phyloP scores from a whole-genome alignment of 2,888 invertebrate genomes.

The Drosophila parthenogenetica region DNA sequence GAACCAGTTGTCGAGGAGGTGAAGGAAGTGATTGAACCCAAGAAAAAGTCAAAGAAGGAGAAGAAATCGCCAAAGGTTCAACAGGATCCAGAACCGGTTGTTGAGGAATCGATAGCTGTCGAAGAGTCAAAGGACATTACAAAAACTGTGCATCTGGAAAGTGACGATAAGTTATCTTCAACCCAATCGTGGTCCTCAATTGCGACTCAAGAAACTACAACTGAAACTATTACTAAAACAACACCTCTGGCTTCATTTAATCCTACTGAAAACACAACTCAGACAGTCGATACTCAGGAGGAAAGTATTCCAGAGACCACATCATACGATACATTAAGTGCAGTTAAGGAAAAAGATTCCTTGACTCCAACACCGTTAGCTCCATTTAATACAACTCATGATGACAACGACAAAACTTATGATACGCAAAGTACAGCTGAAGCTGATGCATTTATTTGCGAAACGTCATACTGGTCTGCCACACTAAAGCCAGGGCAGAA shows the following conservation, averaged over 20 bases:
- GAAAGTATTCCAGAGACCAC: neutral
- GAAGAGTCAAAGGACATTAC: neutral
- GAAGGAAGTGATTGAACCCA: constrained; percentile 1
- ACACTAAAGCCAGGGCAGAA: constrained; percentile 68
- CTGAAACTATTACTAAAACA: neutral
- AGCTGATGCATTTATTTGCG: constrained; percentile 62
- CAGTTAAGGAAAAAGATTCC: constrained; percentile 1
- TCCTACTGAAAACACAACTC: neutral
- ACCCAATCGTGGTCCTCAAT: constrained; percentile 1
- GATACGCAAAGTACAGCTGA: constrained; percentile 28
- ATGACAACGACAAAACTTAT: neutral
- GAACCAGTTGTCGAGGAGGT: constrained; percentile 9
- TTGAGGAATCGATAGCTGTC: neutral
- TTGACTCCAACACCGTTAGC: constrained; percentile 25
- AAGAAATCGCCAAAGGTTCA: neutral
- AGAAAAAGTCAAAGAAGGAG: constrained; percentile 16
- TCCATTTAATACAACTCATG: constrained; percentile 18
- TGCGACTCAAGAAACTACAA: neutral
- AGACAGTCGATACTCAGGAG: neutral
- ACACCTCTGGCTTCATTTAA: neutral
- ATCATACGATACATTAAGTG: too few species aligned
- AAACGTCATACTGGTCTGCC: constrained; percentile 81
- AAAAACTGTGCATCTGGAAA: neutral
- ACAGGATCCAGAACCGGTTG: neutral
- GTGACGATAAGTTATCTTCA: neutral